Conservation (phyloP, 2,113 vertebrate genomes). For the Columba janthina region DNA sequence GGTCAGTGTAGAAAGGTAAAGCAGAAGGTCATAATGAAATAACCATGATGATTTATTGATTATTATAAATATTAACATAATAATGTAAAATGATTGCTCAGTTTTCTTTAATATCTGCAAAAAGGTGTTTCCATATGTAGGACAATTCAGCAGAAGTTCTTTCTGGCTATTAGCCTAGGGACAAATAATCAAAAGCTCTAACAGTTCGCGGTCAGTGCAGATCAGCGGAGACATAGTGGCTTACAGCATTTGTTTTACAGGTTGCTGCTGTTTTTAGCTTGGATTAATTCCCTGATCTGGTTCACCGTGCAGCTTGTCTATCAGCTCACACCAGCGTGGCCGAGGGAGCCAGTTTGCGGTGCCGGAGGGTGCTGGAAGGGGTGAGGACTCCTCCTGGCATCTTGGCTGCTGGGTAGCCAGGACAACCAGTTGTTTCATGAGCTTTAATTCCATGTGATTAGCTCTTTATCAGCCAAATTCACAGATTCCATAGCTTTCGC, state of each 20-base stretch:
- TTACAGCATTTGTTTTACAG: background rate
- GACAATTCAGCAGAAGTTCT: background rate
- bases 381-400: background rate
- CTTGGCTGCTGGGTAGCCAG: background rate
- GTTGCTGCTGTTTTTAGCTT: background rate
- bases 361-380: background rate
- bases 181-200: background rate
- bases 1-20: background rate
- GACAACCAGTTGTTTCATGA: background rate
- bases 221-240: background rate
- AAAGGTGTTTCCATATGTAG: background rate
- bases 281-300: background rate
- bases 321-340: background rate
- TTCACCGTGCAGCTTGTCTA: background rate
- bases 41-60: background rate
- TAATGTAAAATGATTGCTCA: background rate
- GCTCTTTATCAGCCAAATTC: background rate
- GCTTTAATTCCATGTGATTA: background rate
- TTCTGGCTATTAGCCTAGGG: background rate
- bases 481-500: background rate
- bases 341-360: accelerated
- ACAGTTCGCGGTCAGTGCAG: background rate
- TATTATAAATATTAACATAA: background rate
- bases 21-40: background rate
- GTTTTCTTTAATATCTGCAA: background rate